A percentile compares a stretch with the other conserved stretches of the same genome.
Conservation (phyloP, 64 coral and sea anemone genomes). For the Stichodactyla mertensii region DNA sequence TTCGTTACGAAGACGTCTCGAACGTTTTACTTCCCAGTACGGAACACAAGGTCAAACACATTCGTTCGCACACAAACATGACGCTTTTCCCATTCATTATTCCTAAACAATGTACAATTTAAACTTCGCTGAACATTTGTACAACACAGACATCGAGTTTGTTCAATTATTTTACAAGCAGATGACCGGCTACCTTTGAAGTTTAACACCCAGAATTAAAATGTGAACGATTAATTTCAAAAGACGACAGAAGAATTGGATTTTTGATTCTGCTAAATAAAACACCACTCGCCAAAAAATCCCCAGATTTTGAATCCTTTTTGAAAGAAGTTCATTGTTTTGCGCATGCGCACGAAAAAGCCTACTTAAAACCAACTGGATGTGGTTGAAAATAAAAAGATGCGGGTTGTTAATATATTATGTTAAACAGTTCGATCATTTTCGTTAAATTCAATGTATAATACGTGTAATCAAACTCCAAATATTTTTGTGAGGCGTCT, state of each 20-base stretch:
- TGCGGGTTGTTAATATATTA: not conserved
- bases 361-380: not conserved
- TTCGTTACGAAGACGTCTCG: not conserved
- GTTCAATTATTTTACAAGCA: not conserved
- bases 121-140: not conserved
- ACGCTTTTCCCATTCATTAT: conserved; percentile 1
- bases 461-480: conserved; percentile 9
- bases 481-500: not conserved
- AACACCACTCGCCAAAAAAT: not conserved
- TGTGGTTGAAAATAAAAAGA: not conserved
- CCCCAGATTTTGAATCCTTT: not conserved
- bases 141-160: not conserved
- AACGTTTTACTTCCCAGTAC: not conserved
- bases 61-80: not conserved
- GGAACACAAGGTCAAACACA: not conserved
- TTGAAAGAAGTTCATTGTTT: not conserved
- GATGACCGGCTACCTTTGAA: conserved; percentile 12
- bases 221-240: not conserved
- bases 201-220: conserved; percentile 2
- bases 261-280: not conserved
- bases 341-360: not conserved
- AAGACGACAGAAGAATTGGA: not conserved
- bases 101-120: not conserved
- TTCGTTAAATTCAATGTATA: not conserved
- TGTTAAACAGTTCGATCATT: not conserved